Evolutionary conservation across 2,113 vertebrate genomes (phyloP).

Genomic region (Nothoprocta perdicaria): DNA sequence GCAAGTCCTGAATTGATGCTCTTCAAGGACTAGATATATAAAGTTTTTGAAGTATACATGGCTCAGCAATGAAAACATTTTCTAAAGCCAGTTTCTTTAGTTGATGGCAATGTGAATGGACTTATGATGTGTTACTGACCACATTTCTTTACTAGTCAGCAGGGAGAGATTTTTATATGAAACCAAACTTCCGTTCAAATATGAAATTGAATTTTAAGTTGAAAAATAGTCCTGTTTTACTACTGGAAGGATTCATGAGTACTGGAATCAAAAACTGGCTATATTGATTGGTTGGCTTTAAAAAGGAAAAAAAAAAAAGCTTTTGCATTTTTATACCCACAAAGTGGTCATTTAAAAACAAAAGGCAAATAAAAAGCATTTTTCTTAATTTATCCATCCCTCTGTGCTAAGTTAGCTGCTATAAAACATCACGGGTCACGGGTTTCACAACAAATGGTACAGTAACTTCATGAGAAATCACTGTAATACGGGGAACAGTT

Average conservation of each 20-base stretch:
- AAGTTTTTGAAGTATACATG: background rate
- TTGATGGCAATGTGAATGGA: background rate
- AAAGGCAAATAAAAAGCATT: background rate
- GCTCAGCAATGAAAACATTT: background rate
- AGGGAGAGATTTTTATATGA: background rate
- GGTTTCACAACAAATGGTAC: constrained; percentile 5
- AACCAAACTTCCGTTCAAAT: background rate
- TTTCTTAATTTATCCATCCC: constrained; percentile 13
- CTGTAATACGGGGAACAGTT: constrained; percentile 7
- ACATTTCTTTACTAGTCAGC: background rate
- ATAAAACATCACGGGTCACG: constrained; percentile 28
- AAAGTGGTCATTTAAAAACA: background rate
- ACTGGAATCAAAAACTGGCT: background rate
- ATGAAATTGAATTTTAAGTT: background rate
- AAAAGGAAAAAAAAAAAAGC: background rate
- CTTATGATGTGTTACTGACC: background rate
- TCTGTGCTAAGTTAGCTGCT: background rate
- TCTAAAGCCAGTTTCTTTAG: background rate
- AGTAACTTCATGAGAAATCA: background rate
- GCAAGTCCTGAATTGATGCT: background rate
- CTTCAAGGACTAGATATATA: background rate
- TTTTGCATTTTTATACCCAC: background rate
- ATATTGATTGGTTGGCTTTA: background rate
- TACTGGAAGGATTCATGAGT: background rate
- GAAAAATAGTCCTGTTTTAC: background rate